Evolutionary conservation across 2,797 vertebrate species (phyloP).

Genomic region (Notamacropus eugenii): DNA sequence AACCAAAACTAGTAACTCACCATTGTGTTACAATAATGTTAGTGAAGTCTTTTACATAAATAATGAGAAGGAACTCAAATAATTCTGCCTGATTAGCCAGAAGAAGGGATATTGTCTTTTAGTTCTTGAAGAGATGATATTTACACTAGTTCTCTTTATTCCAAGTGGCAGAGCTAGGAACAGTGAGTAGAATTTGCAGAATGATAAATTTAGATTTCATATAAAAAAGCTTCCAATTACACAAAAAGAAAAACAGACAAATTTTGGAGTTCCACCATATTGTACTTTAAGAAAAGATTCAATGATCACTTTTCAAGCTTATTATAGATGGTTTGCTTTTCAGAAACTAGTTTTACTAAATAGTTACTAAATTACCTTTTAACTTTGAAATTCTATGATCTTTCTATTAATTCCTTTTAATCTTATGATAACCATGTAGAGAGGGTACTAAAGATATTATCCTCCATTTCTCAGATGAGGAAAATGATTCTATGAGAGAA

Average conservation of each 20-base stretch:
- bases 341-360: background rate
- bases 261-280: background rate
- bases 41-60: background rate
- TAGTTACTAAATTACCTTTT: background rate
- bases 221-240: background rate
- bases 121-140: background rate
- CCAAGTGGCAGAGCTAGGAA: background rate
- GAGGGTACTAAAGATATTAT: background rate
- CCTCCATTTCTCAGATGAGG: background rate
- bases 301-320: background rate
- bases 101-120: background rate
- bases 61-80: background rate
- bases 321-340: background rate
- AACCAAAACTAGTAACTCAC: background rate
- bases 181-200: background rate
- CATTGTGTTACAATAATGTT: background rate
- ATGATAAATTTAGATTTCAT: background rate
- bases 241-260: background rate
- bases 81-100: background rate
- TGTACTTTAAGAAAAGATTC: background rate
- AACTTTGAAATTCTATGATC: background rate
- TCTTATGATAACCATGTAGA: background rate
- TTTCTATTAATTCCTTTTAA: background rate
- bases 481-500: background rate
- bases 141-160: background rate